Conservation (phyloP, 2,113 vertebrate species). For the Onychostruthus taczanowskii region DNA sequence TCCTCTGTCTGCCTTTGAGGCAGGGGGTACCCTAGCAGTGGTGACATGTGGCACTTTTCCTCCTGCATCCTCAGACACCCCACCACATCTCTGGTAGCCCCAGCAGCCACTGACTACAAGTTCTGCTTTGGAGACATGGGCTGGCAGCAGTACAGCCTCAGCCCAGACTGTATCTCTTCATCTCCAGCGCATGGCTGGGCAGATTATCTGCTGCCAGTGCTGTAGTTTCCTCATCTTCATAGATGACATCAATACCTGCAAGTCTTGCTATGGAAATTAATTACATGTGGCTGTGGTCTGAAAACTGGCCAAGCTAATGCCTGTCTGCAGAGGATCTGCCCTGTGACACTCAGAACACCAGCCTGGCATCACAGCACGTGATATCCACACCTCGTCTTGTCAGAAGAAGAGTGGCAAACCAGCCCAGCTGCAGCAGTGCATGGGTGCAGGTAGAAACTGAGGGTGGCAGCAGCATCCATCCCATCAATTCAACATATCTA, state of each 20-base stretch:
- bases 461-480: neutral
- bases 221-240: neutral
- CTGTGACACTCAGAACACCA: neutral
- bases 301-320: neutral
- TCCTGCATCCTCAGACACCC: neutral
- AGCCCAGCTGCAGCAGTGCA: neutral
- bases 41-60: neutral
- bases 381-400: fast-evolving
- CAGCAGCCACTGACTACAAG: neutral
- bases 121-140: neutral
- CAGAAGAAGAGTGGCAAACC: neutral
- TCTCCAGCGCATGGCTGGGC: neutral
- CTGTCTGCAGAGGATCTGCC: neutral
- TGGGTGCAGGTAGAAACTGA: fast-evolving
- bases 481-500: neutral
- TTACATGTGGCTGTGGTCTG: neutral
- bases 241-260: neutral
- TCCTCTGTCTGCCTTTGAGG: neutral
- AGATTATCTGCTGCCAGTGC: neutral
- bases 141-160: neutral
- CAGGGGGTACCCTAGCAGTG: neutral
- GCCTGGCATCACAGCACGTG: fast-evolving
- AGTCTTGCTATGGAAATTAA: neutral
- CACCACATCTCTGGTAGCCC: neutral
- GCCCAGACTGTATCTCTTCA: neutral